Conservation (phyloP, 2,113 vertebrate species). For the Neolamprologus longior region DNA sequence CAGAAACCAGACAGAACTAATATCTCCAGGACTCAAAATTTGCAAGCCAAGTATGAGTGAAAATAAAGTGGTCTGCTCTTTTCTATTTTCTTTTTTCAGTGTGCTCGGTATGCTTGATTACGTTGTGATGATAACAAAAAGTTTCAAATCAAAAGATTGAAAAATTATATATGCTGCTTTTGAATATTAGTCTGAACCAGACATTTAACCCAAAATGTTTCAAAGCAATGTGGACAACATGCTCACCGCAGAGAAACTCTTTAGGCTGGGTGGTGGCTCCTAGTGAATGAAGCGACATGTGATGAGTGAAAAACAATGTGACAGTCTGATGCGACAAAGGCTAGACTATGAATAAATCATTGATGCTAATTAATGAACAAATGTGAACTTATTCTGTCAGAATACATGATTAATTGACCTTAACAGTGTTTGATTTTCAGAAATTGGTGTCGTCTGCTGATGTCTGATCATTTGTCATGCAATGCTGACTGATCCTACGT, state of each 20-base stretch:
- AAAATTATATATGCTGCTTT: neutral
- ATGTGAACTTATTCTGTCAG: neutral
- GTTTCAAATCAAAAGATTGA: neutral
- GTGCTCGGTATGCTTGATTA: neutral
- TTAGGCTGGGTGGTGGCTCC: slow-evolving; percentile 46
- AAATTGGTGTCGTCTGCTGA: neutral
- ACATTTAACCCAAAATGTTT: neutral
- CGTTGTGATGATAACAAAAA: neutral
- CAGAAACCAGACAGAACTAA: neutral
- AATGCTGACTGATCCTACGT: neutral
- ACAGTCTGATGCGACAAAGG: neutral
- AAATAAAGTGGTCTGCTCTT: neutral
- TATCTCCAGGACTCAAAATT: neutral
- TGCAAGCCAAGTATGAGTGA: neutral
- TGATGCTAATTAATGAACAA: neutral
- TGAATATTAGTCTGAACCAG: neutral
- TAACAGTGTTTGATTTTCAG: slow-evolving; percentile 5
- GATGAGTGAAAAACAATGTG: neutral
- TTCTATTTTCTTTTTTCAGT: neutral
- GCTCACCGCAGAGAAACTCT: slow-evolving; percentile 50
- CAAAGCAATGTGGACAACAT: neutral
- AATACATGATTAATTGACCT: neutral
- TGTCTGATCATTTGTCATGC: slow-evolving; percentile 14
- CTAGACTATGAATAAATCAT: neutral
- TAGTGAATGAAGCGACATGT: slow-evolving; percentile 27